phyloP scores from a whole-genome alignment of 2,113 vertebrate genomes.

The Paradoxurus hermaphroditus region DNA sequence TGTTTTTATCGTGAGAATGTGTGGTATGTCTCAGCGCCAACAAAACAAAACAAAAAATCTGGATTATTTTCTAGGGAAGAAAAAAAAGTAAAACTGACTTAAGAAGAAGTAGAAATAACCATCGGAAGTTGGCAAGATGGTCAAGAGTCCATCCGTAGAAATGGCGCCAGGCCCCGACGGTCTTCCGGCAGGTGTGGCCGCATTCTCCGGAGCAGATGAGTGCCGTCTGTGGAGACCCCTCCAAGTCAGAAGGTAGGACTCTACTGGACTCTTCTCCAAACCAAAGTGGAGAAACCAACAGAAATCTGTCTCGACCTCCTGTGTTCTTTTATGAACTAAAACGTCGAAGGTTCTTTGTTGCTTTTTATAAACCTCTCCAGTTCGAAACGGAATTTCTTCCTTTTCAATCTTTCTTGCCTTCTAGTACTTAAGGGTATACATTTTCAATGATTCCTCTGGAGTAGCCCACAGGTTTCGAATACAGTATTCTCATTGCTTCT shows the following conservation, averaged over 20 bases:
- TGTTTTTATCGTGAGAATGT: not conserved
- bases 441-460: not conserved
- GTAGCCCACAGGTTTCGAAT: not conserved
- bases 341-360: not conserved
- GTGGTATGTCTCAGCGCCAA: not conserved
- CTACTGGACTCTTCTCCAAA: not conserved
- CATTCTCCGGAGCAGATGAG: not conserved
- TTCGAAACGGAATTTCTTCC: not conserved
- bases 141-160: not conserved
- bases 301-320: not conserved
- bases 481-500: not conserved
- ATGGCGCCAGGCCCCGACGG: not conserved
- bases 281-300: too few relatives aligned
- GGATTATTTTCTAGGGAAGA: not conserved
- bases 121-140: not conserved
- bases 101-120: not conserved
- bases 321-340: not conserved
- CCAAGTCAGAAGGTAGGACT: not conserved
- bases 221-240: fast-evolving
- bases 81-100: not conserved
- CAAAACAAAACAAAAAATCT: not conserved
- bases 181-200: not conserved
- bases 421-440: not conserved
- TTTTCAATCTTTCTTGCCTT: not conserved
- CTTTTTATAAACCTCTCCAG: not conserved